Conservation (phyloP, 2,888 invertebrate genomes). For the Scaptomyza flava region DNA sequence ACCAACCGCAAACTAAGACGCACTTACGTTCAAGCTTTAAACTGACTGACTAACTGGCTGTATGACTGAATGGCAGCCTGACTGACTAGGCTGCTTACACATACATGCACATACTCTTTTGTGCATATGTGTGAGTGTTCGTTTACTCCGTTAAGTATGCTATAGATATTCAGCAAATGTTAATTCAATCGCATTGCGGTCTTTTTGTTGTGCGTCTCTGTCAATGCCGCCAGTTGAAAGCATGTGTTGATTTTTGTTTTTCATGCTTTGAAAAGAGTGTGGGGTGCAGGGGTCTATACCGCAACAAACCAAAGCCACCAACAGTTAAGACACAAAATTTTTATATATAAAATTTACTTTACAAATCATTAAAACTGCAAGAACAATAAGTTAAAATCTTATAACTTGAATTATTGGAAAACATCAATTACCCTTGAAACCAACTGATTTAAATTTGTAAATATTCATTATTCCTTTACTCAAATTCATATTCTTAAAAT, state of each 20-base stretch:
- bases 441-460: too few relatives aligned
- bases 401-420: too few relatives aligned
- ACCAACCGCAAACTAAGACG: slow-evolving; percentile 64
- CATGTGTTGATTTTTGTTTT: slow-evolving; percentile 55
- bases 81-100: slow-evolving; percentile 3
- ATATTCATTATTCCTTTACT: too few relatives aligned
- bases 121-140: not conserved
- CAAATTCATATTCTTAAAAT: too few relatives aligned
- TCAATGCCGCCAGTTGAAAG: slow-evolving; percentile 30
- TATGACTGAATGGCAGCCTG: slow-evolving; percentile 1
- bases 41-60: slow-evolving; percentile 11
- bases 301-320: slow-evolving; percentile 14
- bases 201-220: slow-evolving; percentile 60
- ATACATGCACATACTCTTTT: not conserved
- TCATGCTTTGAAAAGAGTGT: not conserved
- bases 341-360: too few relatives aligned
- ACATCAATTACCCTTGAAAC: too few relatives aligned
- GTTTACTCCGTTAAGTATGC: slow-evolving; percentile 29
- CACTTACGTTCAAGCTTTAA: slow-evolving; percentile 42
- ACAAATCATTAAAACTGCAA: too few relatives aligned
- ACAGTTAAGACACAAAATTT: not conserved
- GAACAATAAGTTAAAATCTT: too few relatives aligned
- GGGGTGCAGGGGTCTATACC: not conserved
- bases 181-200: slow-evolving; percentile 77
- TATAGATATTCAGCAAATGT: slow-evolving; percentile 61